Percentiles rank a stretch among this genome's conserved stretches.
Evolutionary conservation across 2,888 invertebrate genomes (phyloP).

Genomic region (Nymphalis urticae): DNA sequence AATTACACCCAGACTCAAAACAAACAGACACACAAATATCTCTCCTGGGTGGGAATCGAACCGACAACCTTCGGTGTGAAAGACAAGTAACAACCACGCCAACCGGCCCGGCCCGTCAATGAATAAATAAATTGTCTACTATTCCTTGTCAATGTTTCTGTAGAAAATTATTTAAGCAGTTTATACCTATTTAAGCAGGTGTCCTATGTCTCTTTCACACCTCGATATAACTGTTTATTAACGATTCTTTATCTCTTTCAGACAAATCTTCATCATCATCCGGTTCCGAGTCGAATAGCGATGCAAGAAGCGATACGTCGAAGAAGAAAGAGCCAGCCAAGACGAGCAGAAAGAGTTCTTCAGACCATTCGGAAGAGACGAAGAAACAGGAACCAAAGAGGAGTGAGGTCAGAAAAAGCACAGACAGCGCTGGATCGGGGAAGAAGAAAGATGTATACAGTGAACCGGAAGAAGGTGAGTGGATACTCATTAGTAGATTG

Average conservation of each 20-base stretch:
- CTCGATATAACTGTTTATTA: too few relatives aligned
- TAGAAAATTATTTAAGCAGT: too few relatives aligned
- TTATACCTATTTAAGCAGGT: too few relatives aligned
- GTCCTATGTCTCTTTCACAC: too few relatives aligned
- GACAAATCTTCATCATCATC: constrained; percentile 59
- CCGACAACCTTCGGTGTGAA: too few relatives aligned
- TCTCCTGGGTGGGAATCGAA: too few relatives aligned
- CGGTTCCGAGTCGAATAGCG: constrained; percentile 76
- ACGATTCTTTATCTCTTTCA: constrained; percentile 1
- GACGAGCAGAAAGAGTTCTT: constrained; percentile 60
- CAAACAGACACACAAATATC: too few relatives aligned
- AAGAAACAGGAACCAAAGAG: constrained; percentile 67
- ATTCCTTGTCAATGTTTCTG: too few relatives aligned
- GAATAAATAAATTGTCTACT: too few relatives aligned
- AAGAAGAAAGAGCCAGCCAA: constrained; percentile 69
- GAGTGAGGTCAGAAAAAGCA: constrained; percentile 66
- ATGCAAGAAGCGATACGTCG: constrained; percentile 61
- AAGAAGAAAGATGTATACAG: constrained; percentile 82
- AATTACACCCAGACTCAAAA: too few relatives aligned
- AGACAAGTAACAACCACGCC: too few relatives aligned
- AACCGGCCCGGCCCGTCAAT: too few relatives aligned
- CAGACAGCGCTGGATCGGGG: constrained; percentile 61
- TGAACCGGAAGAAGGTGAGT: constrained; percentile 90
- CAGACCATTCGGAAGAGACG: constrained; percentile 65
- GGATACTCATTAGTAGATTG: neutral